These are phyloP conservation scores for Scolanthus callimorphus DNA, from an alignment of 92 coral and sea anemone species.

Conservation along the genomic window DNA sequence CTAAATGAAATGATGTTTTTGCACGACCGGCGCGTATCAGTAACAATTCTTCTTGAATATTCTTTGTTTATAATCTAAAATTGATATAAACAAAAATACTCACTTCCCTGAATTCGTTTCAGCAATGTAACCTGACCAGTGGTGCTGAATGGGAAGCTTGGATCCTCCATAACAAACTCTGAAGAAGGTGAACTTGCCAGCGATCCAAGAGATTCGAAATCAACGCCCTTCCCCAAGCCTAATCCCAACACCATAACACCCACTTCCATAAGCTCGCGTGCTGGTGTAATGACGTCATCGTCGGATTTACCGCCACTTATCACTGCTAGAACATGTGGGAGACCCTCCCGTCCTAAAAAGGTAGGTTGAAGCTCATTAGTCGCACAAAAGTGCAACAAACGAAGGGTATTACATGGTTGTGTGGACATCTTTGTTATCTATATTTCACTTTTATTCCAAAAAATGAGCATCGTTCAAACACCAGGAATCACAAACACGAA, in stretches of 20 bases:
- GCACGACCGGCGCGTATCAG: neutral
- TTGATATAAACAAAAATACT: constrained; percentile 4
- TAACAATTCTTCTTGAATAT: neutral
- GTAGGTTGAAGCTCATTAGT: no score
- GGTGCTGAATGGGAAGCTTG: constrained; percentile 42
- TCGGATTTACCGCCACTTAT: constrained; percentile 72
- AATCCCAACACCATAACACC: constrained; percentile 63
- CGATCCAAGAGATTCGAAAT: constrained; percentile 21
- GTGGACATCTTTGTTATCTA: constrained; percentile 16
- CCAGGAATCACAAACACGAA: no score
- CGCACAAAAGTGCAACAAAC: constrained; percentile 26
- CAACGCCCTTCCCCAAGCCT: constrained; percentile 54
- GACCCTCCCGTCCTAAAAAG: constrained; percentile 61
- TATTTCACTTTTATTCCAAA: no score
- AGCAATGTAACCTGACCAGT: constrained; percentile 29
- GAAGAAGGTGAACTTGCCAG: constrained; percentile 49
- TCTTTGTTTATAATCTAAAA: neutral
- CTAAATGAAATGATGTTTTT: neutral
- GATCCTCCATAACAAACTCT: constrained; percentile 56
- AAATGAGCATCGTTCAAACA: no score
- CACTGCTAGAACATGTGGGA: constrained; percentile 49
- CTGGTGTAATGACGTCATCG: constrained; percentile 58
- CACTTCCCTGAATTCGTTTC: constrained; percentile 39
- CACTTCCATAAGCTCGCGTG: constrained; percentile 38
- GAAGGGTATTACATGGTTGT: constrained; percentile 29